Conservation (phyloP, 2,113 vertebrate species). For the Diadophis punctatus region DNA sequence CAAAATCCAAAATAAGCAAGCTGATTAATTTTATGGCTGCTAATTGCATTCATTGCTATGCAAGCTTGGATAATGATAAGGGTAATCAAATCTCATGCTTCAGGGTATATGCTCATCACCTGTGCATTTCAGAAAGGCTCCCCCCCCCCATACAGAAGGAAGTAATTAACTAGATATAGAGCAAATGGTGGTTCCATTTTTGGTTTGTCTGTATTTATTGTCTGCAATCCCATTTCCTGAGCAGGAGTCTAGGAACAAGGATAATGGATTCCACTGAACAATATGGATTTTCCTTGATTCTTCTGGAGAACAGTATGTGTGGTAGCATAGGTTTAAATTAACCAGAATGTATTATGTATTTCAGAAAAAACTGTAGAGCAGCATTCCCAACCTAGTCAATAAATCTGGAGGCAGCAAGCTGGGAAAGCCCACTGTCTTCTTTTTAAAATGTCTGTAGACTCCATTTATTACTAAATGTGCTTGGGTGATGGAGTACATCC, state of each 20-base stretch:
- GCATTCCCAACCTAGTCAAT: not conserved
- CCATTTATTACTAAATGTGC: no score
- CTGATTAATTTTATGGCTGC: slow-evolving; percentile 74
- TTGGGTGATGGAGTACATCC: no score
- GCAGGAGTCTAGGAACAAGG: slow-evolving; percentile 32
- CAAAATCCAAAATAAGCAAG: slow-evolving; percentile 49
- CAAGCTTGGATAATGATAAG: slow-evolving; percentile 75
- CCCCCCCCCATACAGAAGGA: slow-evolving; percentile 39
- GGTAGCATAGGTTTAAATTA: not conserved
- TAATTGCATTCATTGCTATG: slow-evolving; percentile 72
- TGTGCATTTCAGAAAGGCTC: slow-evolving; percentile 63
- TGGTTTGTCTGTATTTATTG: slow-evolving; percentile 49
- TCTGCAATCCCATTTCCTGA: slow-evolving; percentile 46
- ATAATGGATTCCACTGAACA: slow-evolving; percentile 39
- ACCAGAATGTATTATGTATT: slow-evolving; percentile 9
- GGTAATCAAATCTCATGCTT: slow-evolving; percentile 79
- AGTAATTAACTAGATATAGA: slow-evolving; percentile 59
- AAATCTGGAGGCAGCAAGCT: not conserved
- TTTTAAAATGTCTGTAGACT: not conserved
- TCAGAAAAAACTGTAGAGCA: not conserved
- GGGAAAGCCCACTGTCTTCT: not conserved
- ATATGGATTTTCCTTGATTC: slow-evolving; percentile 46
- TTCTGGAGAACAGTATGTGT: not conserved
- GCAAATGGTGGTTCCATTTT: slow-evolving; percentile 45
- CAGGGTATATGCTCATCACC: slow-evolving; percentile 74